Evolutionary conservation across 2,888 invertebrate genomes (phyloP), one percentile per base, ranked within the genome.

Genomic region (Schizaphis graminum): DNA sequence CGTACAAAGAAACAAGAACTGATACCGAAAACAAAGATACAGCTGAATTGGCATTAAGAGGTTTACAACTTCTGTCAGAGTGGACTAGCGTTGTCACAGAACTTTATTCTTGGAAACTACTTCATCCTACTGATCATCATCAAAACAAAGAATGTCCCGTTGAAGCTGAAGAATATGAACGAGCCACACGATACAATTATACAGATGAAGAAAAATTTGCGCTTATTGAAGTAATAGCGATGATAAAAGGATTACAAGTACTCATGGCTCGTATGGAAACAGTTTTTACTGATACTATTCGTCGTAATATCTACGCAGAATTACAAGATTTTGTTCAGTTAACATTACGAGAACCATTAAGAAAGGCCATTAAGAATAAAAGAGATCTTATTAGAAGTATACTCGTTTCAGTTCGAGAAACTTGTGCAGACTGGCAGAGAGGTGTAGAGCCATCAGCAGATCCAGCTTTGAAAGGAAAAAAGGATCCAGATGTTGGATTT

Each of bases 71-170:
- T 93, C 96, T 99, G 10, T 99, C 99, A 0, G 98, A 98, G 95
- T 99, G 99, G 99, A 99, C 99, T 28, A 98, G 98, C 94, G 98
- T 99, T 91, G 98, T 99, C 0, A 99, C 99, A 0, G 99, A 99
- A 96, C 96, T 99, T 94, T 99, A 99, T 96, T 99, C 99, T 0
- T 99, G 99, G 99, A 99, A 99, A 96, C 96, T 99, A 94, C 96
- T 99, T 95, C 99, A 99, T 96, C 99, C 99, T 1, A 99, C 99
- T 0, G 99, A 99, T 96, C 98, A 98, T 96, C 98, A 99, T 96
- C 98, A 98, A 96, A 99, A 99, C 96, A 97, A 98, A 95, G 97
- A 98, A 95, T 99, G 99, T 95, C 99, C 99, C 0, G 97, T 97
- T 21, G 99, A 99, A 96, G 99, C 99, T 5, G 99, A 99, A 96